Conservation (phyloP, 1,140 invertebrate genomes). For the Drosophila albomicans region DNA sequence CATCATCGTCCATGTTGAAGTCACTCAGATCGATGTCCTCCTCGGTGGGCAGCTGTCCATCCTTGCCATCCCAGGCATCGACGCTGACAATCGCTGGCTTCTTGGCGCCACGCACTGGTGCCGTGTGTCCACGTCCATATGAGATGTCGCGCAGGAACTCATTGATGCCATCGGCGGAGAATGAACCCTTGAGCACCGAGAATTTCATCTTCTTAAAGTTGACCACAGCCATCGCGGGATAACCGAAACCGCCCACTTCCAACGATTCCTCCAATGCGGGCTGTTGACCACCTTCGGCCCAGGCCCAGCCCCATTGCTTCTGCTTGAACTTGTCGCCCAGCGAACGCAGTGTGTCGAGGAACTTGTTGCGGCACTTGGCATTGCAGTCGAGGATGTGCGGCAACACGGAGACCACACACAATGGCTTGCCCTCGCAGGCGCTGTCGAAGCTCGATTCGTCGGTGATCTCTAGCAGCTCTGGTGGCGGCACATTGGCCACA, state of each 20-base stretch:
- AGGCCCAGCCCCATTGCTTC: conserved; percentile 99
- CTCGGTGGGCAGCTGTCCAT: conserved; percentile 94
- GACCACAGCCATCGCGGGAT: conserved; percentile 97
- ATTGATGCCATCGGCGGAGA: conserved; percentile 96
- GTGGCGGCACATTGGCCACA: conserved; percentile 94
- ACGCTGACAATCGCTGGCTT: conserved; percentile 91
- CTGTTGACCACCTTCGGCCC: conserved; percentile 96
- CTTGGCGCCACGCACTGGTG: conserved; percentile 93
- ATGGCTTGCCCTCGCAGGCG: conserved; percentile 93
- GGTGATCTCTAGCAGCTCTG: conserved; percentile 93
- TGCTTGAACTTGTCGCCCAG: conserved; percentile 97
- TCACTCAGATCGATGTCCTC: conserved; percentile 98
- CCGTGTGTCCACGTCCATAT: conserved; percentile 96
- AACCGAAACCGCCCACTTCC: conserved; percentile 97
- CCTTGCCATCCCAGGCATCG: conserved; percentile 98
- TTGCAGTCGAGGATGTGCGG: conserved; percentile 99
- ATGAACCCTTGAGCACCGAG: conserved; percentile 96
- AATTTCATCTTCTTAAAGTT: conserved; percentile 99
- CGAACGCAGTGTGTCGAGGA: conserved; percentile 90
- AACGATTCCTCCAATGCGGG: conserved; percentile 93
- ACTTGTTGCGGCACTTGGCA: conserved; percentile 95
- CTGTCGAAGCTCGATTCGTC: conserved; percentile 89
- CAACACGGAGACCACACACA: conserved; percentile 97
- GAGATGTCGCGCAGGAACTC: conserved; percentile 98
- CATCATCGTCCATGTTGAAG: conserved; percentile 92